Evolutionary conservation across 2,113 vertebrate genomes (phyloP).

Genomic region (Vireo altiloquus): DNA sequence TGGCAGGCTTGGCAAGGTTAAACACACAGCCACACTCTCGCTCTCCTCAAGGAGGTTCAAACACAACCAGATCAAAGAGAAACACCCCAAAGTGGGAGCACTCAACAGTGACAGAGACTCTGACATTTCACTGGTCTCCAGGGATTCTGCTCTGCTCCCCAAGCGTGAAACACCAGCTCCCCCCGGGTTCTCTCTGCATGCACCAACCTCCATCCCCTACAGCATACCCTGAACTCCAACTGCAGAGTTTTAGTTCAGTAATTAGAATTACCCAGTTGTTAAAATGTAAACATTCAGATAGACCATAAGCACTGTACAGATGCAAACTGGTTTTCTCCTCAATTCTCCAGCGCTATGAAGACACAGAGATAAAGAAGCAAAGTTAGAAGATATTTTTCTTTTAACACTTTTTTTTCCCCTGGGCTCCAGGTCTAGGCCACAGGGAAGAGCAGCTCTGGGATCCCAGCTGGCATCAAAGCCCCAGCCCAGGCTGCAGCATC

Average conservation of each 20-base stretch:
- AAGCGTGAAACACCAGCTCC: background rate
- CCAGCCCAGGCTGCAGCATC: background rate
- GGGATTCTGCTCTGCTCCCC: background rate
- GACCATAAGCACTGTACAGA: background rate
- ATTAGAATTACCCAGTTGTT: background rate
- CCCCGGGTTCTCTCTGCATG: background rate
- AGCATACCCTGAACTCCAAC: background rate
- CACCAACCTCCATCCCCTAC: background rate
- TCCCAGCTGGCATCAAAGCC: background rate
- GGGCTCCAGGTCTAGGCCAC: background rate
- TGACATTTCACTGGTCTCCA: background rate
- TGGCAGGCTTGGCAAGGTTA: background rate
- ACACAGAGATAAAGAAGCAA: background rate
- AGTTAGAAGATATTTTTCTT: background rate
- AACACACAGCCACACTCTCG: background rate
- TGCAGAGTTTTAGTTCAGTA: background rate
- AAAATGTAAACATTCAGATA: background rate
- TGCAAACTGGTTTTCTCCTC: background rate
- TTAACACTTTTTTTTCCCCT: accelerated
- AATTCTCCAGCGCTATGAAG: background rate
- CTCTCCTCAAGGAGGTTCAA: background rate
- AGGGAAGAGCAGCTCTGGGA: background rate
- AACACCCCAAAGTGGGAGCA: background rate
- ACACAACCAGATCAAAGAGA: background rate
- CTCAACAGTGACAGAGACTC: background rate